A percentile compares a stretch with the other conserved stretches of the same genome.
Evolutionary conservation across 2,888 invertebrate species (phyloP).

Genomic region (Ferrisia virgata): DNA sequence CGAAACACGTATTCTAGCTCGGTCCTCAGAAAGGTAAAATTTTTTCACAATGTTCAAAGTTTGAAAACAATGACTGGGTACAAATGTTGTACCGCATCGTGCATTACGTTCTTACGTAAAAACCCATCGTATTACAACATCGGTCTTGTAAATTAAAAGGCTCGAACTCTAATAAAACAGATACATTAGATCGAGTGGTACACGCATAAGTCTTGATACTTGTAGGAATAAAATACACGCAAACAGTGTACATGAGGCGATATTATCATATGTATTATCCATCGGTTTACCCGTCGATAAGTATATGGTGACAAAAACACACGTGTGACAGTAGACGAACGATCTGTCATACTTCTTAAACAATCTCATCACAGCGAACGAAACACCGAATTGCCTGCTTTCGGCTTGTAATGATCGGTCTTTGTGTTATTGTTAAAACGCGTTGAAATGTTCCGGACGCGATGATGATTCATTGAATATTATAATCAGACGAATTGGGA

Average conservation of each 20-base stretch:
- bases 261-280: background rate
- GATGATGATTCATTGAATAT: conserved; percentile 27
- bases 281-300: background rate
- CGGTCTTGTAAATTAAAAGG: background rate
- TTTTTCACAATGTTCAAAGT: background rate
- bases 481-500: conserved; percentile 12
- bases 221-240: too few relatives aligned
- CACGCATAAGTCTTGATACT: too few relatives aligned
- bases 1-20: background rate
- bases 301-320: conserved; percentile 20
- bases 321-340: background rate
- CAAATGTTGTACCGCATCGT: background rate
- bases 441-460: conserved; percentile 8
- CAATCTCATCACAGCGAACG: conserved; percentile 5
- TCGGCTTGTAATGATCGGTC: background rate
- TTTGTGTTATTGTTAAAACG: conserved; percentile 3
- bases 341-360: conserved; percentile 30
- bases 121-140: background rate
- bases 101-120: background rate
- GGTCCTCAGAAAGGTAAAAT: too few relatives aligned
- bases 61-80: background rate
- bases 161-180: background rate
- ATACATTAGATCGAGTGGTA: background rate
- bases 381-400: background rate
- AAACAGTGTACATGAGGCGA: too few relatives aligned